These are phyloP conservation scores for Stegana nigrithorax DNA, from an alignment of 2,888 invertebrate genomes.

Conservation along the genomic window DNA sequence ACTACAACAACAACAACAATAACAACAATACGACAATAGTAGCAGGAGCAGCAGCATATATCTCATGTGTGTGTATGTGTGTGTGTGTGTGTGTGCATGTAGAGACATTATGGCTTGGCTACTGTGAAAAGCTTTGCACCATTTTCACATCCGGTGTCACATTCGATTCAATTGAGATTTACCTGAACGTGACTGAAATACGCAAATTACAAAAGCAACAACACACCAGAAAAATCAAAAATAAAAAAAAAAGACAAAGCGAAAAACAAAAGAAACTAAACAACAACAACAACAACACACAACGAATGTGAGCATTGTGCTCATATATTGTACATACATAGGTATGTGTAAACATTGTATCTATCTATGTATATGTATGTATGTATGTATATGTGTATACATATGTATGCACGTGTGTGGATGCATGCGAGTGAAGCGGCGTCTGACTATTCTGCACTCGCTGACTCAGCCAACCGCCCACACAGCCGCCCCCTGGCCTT, in stretches of 20 bases:
- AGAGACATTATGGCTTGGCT: neutral
- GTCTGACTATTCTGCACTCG: no score
- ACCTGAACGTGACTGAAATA: constrained; percentile 63
- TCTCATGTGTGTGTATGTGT: neutral
- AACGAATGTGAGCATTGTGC: no score
- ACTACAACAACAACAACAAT: constrained; percentile 31
- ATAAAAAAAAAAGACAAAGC: neutral
- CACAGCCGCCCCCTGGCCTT: no score
- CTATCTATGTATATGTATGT: constrained; percentile 12
- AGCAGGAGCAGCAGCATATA: neutral
- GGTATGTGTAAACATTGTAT: constrained; percentile 5
- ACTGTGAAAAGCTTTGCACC: constrained; percentile 45
- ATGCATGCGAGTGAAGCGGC: no score
- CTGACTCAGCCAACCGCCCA: no score
- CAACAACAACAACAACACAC: no score
- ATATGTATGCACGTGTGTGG: no score
- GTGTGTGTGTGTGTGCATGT: no score
- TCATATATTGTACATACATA: neutral
- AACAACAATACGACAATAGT: constrained; percentile 22
- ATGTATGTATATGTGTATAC: no score
- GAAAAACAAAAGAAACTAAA: neutral
- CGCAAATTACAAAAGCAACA: constrained; percentile 61
- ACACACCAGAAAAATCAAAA: no score
- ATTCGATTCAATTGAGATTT: constrained; percentile 64
- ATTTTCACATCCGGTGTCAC: constrained; percentile 64